Evolutionary conservation across 2,797 vertebrate species (phyloP).

Genomic region (Melanotaenia maccullochi): DNA sequence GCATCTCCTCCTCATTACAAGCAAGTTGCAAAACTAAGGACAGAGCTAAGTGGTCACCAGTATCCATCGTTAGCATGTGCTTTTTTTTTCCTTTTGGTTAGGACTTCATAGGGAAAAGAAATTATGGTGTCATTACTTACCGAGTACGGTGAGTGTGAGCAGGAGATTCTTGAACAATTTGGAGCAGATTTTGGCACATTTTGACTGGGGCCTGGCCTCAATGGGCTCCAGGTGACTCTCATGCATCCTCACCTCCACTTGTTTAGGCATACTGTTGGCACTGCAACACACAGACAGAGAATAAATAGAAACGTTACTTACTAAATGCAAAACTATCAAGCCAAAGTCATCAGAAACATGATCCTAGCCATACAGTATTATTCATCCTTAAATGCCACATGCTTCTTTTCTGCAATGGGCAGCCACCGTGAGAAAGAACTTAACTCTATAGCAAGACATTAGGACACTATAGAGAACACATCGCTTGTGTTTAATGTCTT

Average conservation of each 20-base stretch:
- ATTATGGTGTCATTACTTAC: constrained; percentile 66
- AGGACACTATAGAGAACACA: background rate
- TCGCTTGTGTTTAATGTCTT: background rate
- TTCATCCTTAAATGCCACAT: background rate
- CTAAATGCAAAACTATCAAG: background rate
- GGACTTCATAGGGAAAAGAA: background rate
- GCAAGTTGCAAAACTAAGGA: constrained; percentile 34
- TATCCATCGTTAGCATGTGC: background rate
- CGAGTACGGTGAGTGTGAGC: constrained; percentile 93
- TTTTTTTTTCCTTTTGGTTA: background rate
- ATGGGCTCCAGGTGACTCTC: constrained; percentile 92
- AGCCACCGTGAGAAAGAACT: background rate
- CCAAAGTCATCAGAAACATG: background rate
- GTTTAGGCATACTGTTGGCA: constrained; percentile 98
- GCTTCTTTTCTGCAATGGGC: background rate
- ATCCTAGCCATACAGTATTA: background rate
- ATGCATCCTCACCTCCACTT: constrained; percentile 98
- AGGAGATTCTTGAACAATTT: constrained; percentile 94
- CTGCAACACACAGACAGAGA: constrained; percentile 69
- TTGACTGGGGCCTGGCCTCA: constrained; percentile 82
- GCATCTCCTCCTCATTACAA: constrained; percentile 48
- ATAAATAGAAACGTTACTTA: background rate
- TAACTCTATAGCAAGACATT: background rate
- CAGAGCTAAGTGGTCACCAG: constrained; percentile 22
- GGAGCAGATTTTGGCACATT: constrained; percentile 88